phyloP scores from a whole-genome alignment of 2,113 vertebrate species.

The Dipodomys ordii region DNA sequence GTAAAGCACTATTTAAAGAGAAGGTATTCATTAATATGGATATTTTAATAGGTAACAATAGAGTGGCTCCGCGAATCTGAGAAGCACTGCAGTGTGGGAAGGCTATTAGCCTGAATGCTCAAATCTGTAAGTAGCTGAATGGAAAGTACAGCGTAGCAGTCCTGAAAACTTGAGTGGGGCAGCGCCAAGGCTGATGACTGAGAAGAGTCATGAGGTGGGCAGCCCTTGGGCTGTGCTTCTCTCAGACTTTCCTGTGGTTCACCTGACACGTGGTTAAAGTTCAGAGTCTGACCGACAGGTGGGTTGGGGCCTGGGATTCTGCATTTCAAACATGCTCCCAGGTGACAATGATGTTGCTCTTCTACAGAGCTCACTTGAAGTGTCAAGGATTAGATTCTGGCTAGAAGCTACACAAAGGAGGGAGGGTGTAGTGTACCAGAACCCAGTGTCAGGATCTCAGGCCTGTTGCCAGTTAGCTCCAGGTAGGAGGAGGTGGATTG shows the following conservation, averaged over 20 bases:
- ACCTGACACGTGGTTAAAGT: background rate
- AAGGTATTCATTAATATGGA: background rate
- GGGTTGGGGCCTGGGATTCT: background rate
- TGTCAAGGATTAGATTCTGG: background rate
- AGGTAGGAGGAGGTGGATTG: accelerated
- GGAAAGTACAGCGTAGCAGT: background rate
- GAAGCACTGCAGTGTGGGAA: background rate
- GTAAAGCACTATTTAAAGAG: background rate
- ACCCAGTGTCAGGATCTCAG: background rate
- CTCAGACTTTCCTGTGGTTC: background rate
- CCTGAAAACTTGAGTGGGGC: background rate
- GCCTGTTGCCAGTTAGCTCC: background rate
- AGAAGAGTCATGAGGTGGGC: too few relatives aligned
- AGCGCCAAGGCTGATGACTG: background rate
- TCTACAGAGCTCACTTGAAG: accelerated
- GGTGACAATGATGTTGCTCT: too few relatives aligned
- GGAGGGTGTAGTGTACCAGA: background rate
- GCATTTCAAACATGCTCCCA: background rate
- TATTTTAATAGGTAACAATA: background rate
- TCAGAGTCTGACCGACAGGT: background rate
- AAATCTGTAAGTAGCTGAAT: background rate
- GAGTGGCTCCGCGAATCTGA: background rate
- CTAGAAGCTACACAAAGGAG: background rate
- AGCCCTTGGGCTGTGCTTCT: background rate
- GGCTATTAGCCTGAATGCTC: background rate